Evolutionary conservation across 23 tunicate species (phyloP).

Genomic region (Clavelina lepadiformis): DNA sequence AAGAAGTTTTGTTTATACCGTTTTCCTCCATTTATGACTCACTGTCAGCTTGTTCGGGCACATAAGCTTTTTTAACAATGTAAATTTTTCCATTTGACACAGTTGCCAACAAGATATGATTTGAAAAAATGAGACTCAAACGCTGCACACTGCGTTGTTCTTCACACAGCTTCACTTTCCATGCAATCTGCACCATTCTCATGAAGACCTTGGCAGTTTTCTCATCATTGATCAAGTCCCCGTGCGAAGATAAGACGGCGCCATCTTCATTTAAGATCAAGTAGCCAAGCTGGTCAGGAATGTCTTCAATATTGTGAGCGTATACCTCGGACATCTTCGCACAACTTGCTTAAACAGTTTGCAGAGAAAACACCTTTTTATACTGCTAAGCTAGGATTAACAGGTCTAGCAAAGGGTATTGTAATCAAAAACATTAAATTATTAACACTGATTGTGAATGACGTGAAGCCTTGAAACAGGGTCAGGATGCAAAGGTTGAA

Average conservation of each 20-base stretch:
- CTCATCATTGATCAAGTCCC: conserved; percentile 81
- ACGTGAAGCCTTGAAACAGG: too few relatives aligned
- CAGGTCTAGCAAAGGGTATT: too few relatives aligned
- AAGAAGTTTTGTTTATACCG: too few relatives aligned
- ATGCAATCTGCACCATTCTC: conserved; percentile 72
- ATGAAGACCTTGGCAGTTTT: conserved; percentile 59
- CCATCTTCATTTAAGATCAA: conserved; percentile 67
- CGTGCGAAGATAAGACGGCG: conserved; percentile 62
- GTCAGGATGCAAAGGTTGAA: too few relatives aligned
- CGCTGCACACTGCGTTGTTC: conserved; percentile 29
- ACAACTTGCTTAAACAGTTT: too few relatives aligned
- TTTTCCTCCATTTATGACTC: too few relatives aligned
- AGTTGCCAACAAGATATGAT: conserved; percentile 62
- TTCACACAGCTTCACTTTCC: conserved; percentile 65
- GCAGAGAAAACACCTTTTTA: too few relatives aligned
- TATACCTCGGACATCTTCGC: too few relatives aligned
- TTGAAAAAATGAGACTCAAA: conserved; percentile 52
- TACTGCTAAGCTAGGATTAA: too few relatives aligned
- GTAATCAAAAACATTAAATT: too few relatives aligned
- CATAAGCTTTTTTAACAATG: conserved; percentile 49
- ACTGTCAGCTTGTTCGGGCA: too few relatives aligned
- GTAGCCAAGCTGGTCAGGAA: conserved; percentile 66
- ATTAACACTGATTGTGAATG: too few relatives aligned
- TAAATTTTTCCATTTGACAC: conserved; percentile 68
- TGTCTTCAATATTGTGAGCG: conserved; percentile 25